A percentile compares a stretch with the other conserved stretches of the same genome.
Conservation (phyloP, 2,888 invertebrate genomes). For the Drosophila mulleri region DNA sequence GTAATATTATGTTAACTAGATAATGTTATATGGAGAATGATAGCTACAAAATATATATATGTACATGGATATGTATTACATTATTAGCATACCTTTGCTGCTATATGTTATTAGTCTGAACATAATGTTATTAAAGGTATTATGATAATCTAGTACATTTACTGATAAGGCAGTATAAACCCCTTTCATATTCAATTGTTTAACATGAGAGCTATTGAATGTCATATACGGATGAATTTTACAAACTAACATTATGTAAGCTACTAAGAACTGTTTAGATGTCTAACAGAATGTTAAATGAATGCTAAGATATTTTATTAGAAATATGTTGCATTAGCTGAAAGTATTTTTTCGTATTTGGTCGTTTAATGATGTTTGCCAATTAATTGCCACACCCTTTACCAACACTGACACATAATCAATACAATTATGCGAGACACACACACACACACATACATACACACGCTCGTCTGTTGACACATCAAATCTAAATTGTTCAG, state of each 20-base stretch:
- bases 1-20: background rate
- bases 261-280: no score
- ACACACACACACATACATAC: conserved; percentile 19
- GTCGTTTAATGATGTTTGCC: conserved; percentile 34
- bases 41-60: background rate
- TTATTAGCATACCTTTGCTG: no score
- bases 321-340: conserved; percentile 1
- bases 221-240: no score
- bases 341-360: conserved; percentile 17
- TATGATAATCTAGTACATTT: no score
- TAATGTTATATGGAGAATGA: background rate
- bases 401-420: conserved; percentile 41
- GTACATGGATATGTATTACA: no score
- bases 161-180: no score
- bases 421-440: conserved; percentile 41
- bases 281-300: background rate
- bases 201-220: no score
- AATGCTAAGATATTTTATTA: background rate
- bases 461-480: conserved; percentile 63
- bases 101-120: no score
- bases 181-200: no score
- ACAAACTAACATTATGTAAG: no score
- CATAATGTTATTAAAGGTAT: no score
- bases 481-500: conserved; percentile 73
- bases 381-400: conserved; percentile 58